A percentile compares a stretch with the other conserved stretches of the same genome.
Conservation (phyloP, 2,113 vertebrate species). For the Cochlearius cochlearius region DNA sequence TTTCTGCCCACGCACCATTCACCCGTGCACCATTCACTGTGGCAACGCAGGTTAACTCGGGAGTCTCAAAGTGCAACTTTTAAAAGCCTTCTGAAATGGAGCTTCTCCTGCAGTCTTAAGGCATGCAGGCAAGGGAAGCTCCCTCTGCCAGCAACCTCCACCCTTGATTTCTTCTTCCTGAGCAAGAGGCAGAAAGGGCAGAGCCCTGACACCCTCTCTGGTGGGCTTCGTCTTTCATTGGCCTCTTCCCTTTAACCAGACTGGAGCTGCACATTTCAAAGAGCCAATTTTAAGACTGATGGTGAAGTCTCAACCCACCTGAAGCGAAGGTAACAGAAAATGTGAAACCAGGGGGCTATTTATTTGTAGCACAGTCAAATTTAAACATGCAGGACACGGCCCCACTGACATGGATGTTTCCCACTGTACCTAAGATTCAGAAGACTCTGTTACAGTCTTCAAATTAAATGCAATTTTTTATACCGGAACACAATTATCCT, state of each 20-base stretch:
- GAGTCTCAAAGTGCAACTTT: background rate
- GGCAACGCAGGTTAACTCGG: fast-evolving
- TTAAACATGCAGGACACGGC: background rate
- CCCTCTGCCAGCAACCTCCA: background rate
- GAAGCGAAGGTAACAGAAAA: background rate
- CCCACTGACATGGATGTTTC: fast-evolving
- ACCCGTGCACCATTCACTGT: background rate
- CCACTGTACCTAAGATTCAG: background rate
- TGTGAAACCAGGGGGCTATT: background rate
- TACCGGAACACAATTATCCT: background rate
- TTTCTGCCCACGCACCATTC: background rate
- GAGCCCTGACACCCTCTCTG: background rate
- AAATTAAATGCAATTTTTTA: background rate
- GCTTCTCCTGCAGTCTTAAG: background rate
- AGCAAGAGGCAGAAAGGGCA: background rate
- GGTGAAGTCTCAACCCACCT: background rate
- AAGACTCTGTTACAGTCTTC: background rate
- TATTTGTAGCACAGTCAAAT: background rate
- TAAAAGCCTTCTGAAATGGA: background rate
- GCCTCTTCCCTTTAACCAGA: background rate
- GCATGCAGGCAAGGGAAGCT: fast-evolving
- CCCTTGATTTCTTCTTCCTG: background rate
- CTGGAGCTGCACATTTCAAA: background rate
- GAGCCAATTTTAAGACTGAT: background rate
- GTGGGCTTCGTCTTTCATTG: background rate